Base-by-base conservation (phyloP, 2,888 invertebrate species). In the Melolontha melolontha region DNA sequence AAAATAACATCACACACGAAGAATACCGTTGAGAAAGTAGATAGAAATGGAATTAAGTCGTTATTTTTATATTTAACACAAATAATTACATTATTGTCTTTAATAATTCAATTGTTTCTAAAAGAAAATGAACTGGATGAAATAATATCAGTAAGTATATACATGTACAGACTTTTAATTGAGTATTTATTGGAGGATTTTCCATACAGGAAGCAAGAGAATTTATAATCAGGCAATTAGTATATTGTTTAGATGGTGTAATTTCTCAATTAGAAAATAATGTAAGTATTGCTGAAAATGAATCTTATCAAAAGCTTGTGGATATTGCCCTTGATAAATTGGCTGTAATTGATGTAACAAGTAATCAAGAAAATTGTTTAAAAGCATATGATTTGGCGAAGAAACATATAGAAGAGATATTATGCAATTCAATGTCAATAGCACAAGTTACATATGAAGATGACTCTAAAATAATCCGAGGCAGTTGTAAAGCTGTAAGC, bases 401-500 rank as follows among this genome's bases (percentile, higher is more conserved):
- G 70, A 57, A 62, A 54, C 59, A 77, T 16, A 75, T 80, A 64
- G 82, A 83, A 72, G 80, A 83, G 74, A 78, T 82, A 22, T 73
- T 84, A 11, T 79, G 80, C 67, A 79, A 82, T 73, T 81, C 82
- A 7, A 82, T 83, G 81, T 81, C 83, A 2, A 79, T 83, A 59
- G 81, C 80, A 2, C 82, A 83, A 75, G 79, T 84, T 22, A 75
- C 80, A 11, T 68, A 78, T 16, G 67, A 69, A 16, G 77, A 80
- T 27, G 82, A 84, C 74, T 76, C 73, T 34, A 77, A 78, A 73
- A 80, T 85, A 70, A 84, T 88, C 11, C 86, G 85, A 78, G 87
- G 87, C 14, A 80, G 86, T 39, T 85, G 87, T 72, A 86, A 87
- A 83, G 84, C 86, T 74, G 88, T 88, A 81, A 78, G 81, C 72